These are phyloP conservation scores for Etheostoma spectabile DNA, from an alignment of 2,113 vertebrate species.

Conservation along the genomic window DNA sequence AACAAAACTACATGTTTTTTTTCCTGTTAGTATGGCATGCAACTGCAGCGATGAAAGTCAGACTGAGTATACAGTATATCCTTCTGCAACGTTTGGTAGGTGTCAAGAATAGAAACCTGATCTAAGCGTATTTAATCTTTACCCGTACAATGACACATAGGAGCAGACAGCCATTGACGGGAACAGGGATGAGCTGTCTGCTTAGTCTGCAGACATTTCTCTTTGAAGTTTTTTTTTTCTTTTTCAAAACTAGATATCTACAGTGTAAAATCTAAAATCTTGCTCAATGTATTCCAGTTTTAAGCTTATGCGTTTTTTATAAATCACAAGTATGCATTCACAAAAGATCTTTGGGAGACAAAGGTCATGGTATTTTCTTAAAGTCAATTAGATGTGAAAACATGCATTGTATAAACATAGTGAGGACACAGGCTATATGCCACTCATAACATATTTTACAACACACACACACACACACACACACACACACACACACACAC, in stretches of 20 bases:
- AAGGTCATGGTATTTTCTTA: neutral
- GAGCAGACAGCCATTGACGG: conserved; percentile 39
- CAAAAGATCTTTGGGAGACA: neutral
- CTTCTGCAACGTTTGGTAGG: conserved; percentile 1
- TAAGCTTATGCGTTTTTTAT: neutral
- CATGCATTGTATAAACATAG: neutral
- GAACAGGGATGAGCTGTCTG: conserved; percentile 25
- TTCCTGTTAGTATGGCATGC: neutral
- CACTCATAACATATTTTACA: neutral
- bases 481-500: no score
- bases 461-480: neutral
- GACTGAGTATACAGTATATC: neutral
- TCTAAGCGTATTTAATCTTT: conserved; percentile 26
- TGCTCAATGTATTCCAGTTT: neutral
- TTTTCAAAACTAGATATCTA: neutral
- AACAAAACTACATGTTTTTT: neutral
- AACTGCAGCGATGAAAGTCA: neutral
- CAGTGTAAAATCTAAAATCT: neutral
- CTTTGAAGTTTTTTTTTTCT: conserved; percentile 8
- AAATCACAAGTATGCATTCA: neutral
- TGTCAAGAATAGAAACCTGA: conserved; percentile 38
- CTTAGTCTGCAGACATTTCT: conserved; percentile 2
- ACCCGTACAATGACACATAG: conserved; percentile 53
- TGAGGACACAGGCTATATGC: neutral
- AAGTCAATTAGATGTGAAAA: conserved; percentile 2